phyloP scores from a whole-genome alignment of 2,113 vertebrate genomes.

The Triplophysa dalaica region DNA sequence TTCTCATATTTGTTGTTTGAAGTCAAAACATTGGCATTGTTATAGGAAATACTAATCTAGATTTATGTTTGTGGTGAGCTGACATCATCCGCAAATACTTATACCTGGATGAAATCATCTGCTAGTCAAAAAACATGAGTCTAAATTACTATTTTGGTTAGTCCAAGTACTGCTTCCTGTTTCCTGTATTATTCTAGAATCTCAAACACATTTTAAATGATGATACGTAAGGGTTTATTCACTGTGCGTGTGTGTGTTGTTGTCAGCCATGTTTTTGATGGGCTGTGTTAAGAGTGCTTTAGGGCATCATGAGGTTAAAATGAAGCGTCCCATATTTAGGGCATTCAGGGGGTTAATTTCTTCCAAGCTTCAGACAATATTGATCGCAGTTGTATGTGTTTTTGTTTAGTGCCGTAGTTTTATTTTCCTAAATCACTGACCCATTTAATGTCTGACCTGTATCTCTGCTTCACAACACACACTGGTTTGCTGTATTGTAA shows the following conservation, averaged over 20 bases:
- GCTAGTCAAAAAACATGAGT: no score
- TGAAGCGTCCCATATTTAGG: conserved; percentile 13
- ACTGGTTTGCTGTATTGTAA: not conserved
- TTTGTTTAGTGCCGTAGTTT: not conserved
- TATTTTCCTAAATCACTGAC: conserved; percentile 28
- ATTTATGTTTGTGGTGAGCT: no score
- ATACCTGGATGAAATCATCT: no score
- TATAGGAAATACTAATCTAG: no score
- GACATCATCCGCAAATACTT: no score
- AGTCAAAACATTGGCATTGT: no score
- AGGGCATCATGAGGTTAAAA: not conserved
- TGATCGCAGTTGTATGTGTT: not conserved
- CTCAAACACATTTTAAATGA: not conserved
- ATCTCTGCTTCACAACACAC: not conserved
- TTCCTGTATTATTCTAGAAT: not conserved
- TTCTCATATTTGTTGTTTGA: no score
- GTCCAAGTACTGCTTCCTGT: not conserved
- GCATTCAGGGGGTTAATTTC: not conserved
- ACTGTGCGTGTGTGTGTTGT: not conserved
- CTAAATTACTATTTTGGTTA: not conserved
- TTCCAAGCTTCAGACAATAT: not conserved
- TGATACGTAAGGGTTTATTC: not conserved
- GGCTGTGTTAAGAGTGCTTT: not conserved
- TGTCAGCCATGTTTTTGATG: not conserved
- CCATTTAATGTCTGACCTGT: conserved; percentile 26